A percentile compares a stretch with the other conserved stretches of the same genome.
These are phyloP conservation scores for Drosophila falleni DNA, from an alignment of 2,888 invertebrate species.

Conservation along the genomic window DNA sequence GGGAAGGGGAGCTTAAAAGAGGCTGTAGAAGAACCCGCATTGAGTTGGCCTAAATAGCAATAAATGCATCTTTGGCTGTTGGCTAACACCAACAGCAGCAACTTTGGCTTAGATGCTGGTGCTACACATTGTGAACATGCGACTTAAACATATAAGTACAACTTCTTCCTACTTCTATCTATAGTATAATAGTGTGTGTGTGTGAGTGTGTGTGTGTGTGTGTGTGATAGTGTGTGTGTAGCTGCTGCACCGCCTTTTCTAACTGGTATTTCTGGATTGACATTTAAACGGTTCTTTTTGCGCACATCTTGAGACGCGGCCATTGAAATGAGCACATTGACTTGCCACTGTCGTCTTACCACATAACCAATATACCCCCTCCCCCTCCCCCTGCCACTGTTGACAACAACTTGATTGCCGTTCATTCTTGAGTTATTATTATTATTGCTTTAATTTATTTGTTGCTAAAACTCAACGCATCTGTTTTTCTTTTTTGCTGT, in stretches of 20 bases:
- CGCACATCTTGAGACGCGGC: slow-evolving; percentile 72
- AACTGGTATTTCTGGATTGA: slow-evolving; percentile 83
- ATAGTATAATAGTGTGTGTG: slow-evolving; percentile 5
- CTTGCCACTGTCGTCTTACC: slow-evolving; percentile 66
- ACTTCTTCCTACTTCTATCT: slow-evolving; percentile 61
- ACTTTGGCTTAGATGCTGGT: slow-evolving; percentile 42
- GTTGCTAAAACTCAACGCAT: slow-evolving; percentile 24
- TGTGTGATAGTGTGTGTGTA: no score
- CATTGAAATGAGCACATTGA: slow-evolving; percentile 78
- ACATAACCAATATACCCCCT: slow-evolving; percentile 21
- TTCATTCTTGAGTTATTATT: slow-evolving; percentile 58
- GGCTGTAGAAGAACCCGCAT: slow-evolving; percentile 41
- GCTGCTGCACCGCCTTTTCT: slow-evolving; percentile 69
- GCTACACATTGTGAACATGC: slow-evolving; percentile 72
- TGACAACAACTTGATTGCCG: slow-evolving; percentile 54
- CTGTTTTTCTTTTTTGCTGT: slow-evolving; percentile 3
- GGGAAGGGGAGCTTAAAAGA: not conserved
- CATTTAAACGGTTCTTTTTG: slow-evolving; percentile 82
- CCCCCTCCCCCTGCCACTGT: not conserved
- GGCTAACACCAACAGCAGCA: slow-evolving; percentile 31
- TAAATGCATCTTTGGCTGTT: slow-evolving; percentile 39
- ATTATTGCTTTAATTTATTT: slow-evolving; percentile 52
- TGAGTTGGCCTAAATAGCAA: slow-evolving; percentile 66
- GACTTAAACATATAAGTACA: slow-evolving; percentile 72
- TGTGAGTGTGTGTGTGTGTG: slow-evolving; percentile 17